These are phyloP conservation scores for Penelope pileata DNA, from an alignment of 2,113 vertebrate species.

Conservation along the genomic window DNA sequence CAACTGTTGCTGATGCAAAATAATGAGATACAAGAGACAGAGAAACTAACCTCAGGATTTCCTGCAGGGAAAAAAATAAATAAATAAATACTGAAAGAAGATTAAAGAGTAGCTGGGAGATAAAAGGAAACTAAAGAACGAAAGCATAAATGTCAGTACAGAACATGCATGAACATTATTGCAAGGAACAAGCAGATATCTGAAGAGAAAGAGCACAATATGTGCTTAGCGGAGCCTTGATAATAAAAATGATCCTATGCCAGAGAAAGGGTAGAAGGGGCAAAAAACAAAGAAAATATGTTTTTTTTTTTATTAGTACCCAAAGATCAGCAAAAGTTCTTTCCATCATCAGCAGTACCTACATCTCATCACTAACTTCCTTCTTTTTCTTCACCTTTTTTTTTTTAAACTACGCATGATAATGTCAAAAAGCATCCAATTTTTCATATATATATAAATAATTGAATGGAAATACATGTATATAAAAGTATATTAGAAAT, in stretches of 20 bases:
- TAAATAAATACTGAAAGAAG: background rate
- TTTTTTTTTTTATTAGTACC: background rate
- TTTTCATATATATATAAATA: background rate
- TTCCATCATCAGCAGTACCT: background rate
- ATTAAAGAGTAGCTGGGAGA: background rate
- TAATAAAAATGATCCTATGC: background rate
- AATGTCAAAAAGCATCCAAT: background rate
- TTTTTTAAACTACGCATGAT: accelerated
- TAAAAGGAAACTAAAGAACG: background rate
- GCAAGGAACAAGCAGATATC: background rate
- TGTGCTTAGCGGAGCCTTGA: background rate
- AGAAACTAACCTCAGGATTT: background rate
- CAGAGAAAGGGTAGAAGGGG: background rate
- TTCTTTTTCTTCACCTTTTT: background rate
- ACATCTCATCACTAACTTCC: background rate
- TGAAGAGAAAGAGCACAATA: background rate
- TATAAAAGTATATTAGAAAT: background rate
- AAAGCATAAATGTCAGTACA: background rate
- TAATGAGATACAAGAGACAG: background rate
- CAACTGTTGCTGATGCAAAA: background rate
- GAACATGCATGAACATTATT: background rate
- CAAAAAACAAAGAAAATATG: background rate
- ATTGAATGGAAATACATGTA: background rate
- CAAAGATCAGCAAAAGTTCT: background rate
- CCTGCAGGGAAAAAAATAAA: background rate